These are phyloP conservation scores for Tricholauxania praeusta DNA, from an alignment of 2,888 invertebrate genomes.

Conservation along the genomic window DNA sequence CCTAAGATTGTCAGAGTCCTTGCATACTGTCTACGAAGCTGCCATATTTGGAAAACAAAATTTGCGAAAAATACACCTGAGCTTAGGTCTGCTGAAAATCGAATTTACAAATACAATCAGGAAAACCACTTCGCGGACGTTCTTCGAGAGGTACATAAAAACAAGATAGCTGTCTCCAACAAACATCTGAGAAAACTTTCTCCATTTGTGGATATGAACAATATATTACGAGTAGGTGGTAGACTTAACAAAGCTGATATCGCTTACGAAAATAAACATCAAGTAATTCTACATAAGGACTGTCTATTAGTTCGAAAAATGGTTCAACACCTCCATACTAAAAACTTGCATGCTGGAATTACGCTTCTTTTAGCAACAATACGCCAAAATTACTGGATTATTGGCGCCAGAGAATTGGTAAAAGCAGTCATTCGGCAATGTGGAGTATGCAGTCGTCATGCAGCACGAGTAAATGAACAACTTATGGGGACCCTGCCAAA, in stretches of 20 bases:
- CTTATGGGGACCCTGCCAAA: slow-evolving; percentile 29
- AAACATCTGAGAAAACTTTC: background rate
- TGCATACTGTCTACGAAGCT: background rate
- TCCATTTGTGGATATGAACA: slow-evolving; percentile 27
- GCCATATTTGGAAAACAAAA: background rate
- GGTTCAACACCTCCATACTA: no score
- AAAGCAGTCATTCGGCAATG: slow-evolving; percentile 14
- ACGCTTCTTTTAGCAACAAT: slow-evolving; percentile 4
- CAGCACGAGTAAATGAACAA: background rate
- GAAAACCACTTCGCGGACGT: background rate
- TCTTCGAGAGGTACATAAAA: no score
- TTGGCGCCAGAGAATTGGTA: slow-evolving; percentile 14
- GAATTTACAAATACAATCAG: slow-evolving; percentile 19
- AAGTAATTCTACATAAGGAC: slow-evolving; percentile 13
- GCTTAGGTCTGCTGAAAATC: background rate
- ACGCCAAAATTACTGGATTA: no score
- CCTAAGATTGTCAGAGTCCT: slow-evolving; percentile 13
- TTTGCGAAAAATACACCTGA: background rate
- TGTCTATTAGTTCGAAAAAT: background rate
- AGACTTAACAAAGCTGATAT: slow-evolving; percentile 43
- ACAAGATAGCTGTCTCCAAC: background rate
- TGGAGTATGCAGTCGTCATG: slow-evolving; percentile 26
- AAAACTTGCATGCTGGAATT: background rate
- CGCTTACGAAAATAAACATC: slow-evolving; percentile 44
- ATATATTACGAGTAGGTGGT: slow-evolving; percentile 25